Evolutionary conservation across 2,797 vertebrate species (phyloP).

Genomic region (Chaetodon trifasciatus): DNA sequence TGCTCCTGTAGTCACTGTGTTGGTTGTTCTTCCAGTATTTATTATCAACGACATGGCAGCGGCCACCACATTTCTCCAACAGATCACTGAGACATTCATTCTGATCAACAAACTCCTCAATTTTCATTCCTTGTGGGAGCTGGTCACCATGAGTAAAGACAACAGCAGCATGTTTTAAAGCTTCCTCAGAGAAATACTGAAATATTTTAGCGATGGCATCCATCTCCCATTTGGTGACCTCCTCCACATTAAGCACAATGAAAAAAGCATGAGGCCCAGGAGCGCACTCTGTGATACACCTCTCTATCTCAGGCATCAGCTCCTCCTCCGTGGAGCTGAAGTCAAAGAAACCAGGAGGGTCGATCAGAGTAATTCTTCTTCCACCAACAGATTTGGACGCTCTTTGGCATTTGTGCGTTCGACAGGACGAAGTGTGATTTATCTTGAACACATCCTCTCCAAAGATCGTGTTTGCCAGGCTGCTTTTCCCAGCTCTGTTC

Average conservation of each 20-base stretch:
- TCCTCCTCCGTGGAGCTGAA: too few relatives aligned
- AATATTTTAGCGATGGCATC: slow-evolving; percentile 2
- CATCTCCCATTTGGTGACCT: too few relatives aligned
- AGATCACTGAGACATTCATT: slow-evolving; percentile 28
- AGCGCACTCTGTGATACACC: too few relatives aligned
- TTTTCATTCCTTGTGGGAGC: slow-evolving; percentile 1
- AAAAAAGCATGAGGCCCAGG: too few relatives aligned
- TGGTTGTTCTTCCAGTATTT: slow-evolving; percentile 37
- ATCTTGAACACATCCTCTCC: slow-evolving; percentile 4
- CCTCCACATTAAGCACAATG: too few relatives aligned
- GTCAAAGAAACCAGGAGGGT: too few relatives aligned
- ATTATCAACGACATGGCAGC: slow-evolving; percentile 50
- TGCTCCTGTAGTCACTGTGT: slow-evolving; percentile 18
- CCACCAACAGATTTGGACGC: background rate
- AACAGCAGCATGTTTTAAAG: background rate
- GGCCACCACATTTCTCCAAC: slow-evolving; percentile 43
- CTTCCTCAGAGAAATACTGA: background rate
- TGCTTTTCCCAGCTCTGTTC: slow-evolving; percentile 21
- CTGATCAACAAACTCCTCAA: slow-evolving; percentile 24
- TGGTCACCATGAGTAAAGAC: background rate
- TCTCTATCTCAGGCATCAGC: too few relatives aligned
- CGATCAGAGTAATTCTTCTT: background rate
- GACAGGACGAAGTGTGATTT: background rate
- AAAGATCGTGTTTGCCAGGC: slow-evolving; percentile 34
- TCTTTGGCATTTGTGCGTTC: slow-evolving; percentile 8